Base-by-base conservation (phyloP, 2,888 invertebrate species). In the Drepanosiphum platanoidis region DNA sequence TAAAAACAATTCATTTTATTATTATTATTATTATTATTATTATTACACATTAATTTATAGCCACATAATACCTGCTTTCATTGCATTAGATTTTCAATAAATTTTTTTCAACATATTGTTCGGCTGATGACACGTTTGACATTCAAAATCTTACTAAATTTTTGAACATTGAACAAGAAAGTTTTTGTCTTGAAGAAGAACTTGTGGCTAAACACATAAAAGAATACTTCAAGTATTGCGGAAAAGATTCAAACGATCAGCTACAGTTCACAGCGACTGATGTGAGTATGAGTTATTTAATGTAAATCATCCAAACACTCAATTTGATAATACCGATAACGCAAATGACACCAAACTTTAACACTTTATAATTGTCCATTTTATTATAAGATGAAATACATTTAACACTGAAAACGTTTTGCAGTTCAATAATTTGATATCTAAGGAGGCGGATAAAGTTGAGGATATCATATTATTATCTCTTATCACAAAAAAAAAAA, bases 211-310 rank as follows among this genome's bases (percentile, higher is more conserved):
- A 87, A 46, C 88, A 88, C 36, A 88, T 88, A 88, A 86, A 88
- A 39, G 88, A 88, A 74, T 88, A 88, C 82, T 90, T 96, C 13
- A 92, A 93, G 89, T 97, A 97, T 90, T 94, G 95, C 0, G 94
- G 95, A 89, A 91, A 97, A 81, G 95, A 97, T 89, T 94, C 95
- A 1, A 94, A 94, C 2, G 75, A 68, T 30, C 96, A 96, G 88
- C 96, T 97, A 0, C 96, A 93, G 90, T 94, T 97, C 88, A 94
- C 94, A 0, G 91, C 94, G 30, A 91, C 92, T 15, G 97, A 97
- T 91, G 93, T 93, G 89, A 88, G 88, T 88, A 61, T n/a, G 18
- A 36, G 64, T 80, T 72, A 79, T 72, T 74, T 80, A 9, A 79
- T 71, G n/a, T 72, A 86, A 13, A 52, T 46, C 39, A 58, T 61